Conservation (phyloP, 1,140 invertebrate species). For the Zophobas morio region DNA sequence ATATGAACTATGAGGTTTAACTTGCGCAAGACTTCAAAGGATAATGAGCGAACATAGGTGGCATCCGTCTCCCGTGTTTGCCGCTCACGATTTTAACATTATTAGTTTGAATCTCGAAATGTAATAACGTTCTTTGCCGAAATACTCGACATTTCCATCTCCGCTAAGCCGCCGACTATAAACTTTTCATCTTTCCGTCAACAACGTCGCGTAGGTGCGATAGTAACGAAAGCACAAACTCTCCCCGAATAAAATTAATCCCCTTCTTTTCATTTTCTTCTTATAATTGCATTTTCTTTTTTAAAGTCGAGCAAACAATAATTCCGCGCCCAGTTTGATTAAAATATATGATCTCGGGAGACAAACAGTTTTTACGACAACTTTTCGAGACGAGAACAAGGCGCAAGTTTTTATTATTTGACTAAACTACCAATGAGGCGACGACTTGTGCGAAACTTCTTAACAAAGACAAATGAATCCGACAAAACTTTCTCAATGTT, state of each 20-base stretch:
- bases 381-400: conserved; percentile 9
- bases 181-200: too few relatives aligned
- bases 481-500: conserved; percentile 24
- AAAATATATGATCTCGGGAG: conserved; percentile 38
- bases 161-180: too few relatives aligned
- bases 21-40: not conserved
- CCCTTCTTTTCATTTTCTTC: not conserved
- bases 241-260: too few relatives aligned
- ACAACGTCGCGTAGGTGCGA: too few relatives aligned
- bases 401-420: conserved; percentile 20
- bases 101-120: too few relatives aligned
- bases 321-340: conserved; percentile 26
- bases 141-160: too few relatives aligned
- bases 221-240: too few relatives aligned
- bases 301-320: not conserved
- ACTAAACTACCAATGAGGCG: conserved; percentile 19
- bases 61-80: too few relatives aligned
- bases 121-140: too few relatives aligned
- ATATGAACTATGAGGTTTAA: not conserved
- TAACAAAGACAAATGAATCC: conserved; percentile 47
- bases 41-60: too few relatives aligned
- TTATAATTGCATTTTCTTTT: not conserved
- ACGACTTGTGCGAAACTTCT: conserved; percentile 14
- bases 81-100: too few relatives aligned
- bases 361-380: conserved; percentile 22